phyloP scores from a whole-genome alignment of 2,888 invertebrate species.

The Choristoneura rosaceana region DNA sequence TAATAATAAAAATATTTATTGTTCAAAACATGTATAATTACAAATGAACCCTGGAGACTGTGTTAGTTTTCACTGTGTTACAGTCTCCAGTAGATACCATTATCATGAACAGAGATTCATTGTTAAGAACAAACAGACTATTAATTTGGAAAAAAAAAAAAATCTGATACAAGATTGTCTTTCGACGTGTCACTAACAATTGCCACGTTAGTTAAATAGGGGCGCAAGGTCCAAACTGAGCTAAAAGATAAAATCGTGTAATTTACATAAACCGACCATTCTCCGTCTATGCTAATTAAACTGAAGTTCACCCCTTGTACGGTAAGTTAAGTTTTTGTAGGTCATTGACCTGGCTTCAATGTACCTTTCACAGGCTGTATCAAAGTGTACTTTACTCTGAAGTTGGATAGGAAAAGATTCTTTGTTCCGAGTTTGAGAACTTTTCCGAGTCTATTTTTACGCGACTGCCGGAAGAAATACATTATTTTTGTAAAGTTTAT shows the following conservation, averaged over 20 bases:
- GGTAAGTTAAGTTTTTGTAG: background rate
- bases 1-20: no score
- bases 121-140: no score
- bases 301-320: background rate
- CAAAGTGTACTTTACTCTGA: background rate
- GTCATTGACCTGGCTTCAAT: background rate
- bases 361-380: background rate
- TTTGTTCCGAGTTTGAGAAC: background rate
- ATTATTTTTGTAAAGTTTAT: no score
- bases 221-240: background rate
- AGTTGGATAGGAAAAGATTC: constrained; percentile 2
- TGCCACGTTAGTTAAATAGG: no score
- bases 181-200: no score
- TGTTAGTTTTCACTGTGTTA: no score
- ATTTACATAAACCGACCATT: background rate
- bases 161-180: no score
- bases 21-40: no score
- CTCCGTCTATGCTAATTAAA: constrained; percentile 1
- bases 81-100: no score
- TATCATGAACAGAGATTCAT: no score
- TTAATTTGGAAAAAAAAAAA: no score
- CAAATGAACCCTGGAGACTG: no score
- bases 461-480: background rate
- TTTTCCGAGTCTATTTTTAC: background rate
- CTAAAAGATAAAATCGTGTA: constrained; percentile 1